Base-by-base conservation (phyloP, 2,888 invertebrate genomes). In the Mesochorus sp. region DNA sequence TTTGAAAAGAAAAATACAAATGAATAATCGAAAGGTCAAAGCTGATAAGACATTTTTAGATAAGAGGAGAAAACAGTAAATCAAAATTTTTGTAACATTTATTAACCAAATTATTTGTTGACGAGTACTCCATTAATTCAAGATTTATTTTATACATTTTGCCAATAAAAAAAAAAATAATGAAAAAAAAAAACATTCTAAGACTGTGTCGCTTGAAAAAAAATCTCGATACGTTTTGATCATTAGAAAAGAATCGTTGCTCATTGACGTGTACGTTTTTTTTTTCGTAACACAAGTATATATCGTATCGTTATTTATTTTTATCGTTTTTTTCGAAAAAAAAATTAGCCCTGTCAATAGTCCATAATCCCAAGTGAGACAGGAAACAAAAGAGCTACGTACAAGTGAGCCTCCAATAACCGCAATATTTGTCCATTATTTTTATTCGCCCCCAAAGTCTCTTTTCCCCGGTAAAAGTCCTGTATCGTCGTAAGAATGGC, bases 401-500 rank as follows among this genome's bases (percentile, higher is more conserved):
- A n/a, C 21, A 31, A 10, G 8, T 47, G 8, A 31, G 21, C 49
- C 26, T 39, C 55, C 53, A 28, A 5, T 61, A 61, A 49, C 14
- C 37, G 10, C 28, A 55, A 31, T 42, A 67, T 28, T 42, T 14
- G 31, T 55, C 28, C 6, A 8, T 10, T 37, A 49, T 71, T 10
- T 72, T 53, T 68, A 47, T 19, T 47, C 39, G 26, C 26, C 53
- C 14, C 42, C 59, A 31, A 55, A 57, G n/a, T 28, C 21, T 31
- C 3, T 24, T n/a, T 12, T 34, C 3, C 64, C 47, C 14, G 6
- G n/a, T 12, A 21, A 72, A 39, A 42, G 42, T n/a, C 73, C 47
- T 14, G 47, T 74, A 68, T 24, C 44, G 59, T 55, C 59, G 47
- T 44, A 71, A 67, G 39, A 42, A 64, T 31, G 26, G 71, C 39